Base-by-base conservation (phyloP, 2,113 vertebrate genomes). In the western clawed frog (Xenopus tropicalis) region DNA sequence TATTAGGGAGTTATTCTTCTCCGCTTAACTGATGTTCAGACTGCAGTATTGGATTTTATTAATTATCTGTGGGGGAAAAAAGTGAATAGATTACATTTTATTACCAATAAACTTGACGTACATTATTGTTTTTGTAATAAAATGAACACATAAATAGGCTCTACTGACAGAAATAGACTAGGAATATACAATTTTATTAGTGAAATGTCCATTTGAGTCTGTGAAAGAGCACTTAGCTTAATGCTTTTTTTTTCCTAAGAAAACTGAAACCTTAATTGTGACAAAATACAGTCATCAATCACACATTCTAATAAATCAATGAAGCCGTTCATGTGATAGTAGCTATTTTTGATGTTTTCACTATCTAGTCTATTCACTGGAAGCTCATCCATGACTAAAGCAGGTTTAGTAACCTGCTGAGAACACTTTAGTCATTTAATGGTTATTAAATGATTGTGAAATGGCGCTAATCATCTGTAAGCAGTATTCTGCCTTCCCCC, bases 331-430 rank as follows among this genome's bases (percentile, higher is more conserved):
- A 22, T 24, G 46, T 21, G 46, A 46, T 59, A 29, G 70, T 52
- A 23, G 19, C 59, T 52, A n/a, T 54, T 37, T 64, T 42, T 56
- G 14, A 72, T 64, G 61, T 56, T 72, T 71, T 64, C 20, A 72
- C 61, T 63, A 54, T 72, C 48, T 48, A 23, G 23, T 72, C 54
- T 74, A 74, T 66, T 74, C 71, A 61, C 71, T 67, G 54, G 63
- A 74, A 59, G 71, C 66, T 74, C 71, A 74, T 74, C 71, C 71
- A 74, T 74, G 71, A 59, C 71, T 67, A 56, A 16, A 73, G 52
- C 54, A 29, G 64, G 72, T 74, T 74, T 68, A 59, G 65, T 61
- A 68, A 74, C 72, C 72, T 59, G 72, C 72, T 68, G 72, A 67
- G 72, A 68, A 61, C 72, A 68, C 65, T 74, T 74, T 52, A 74